A percentile compares a stretch with the other conserved stretches of the same genome.
These are phyloP conservation scores for Drosophila longiperda DNA, from an alignment of 2,888 invertebrate species.

Conservation along the genomic window DNA sequence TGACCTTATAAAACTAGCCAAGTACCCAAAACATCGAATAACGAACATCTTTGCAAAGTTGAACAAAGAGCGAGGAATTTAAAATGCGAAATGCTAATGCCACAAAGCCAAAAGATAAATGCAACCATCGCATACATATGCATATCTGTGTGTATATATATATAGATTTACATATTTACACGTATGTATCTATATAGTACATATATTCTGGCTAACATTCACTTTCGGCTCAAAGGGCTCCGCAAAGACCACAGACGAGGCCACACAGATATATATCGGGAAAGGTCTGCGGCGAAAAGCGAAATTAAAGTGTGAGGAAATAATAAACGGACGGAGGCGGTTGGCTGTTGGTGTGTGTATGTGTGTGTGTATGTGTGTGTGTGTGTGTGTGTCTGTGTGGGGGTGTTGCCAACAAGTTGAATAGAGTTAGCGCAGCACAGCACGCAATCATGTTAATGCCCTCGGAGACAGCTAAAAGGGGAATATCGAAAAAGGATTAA, in stretches of 20 bases:
- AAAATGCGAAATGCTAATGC: slow-evolving; percentile 75
- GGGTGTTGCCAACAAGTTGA: slow-evolving; percentile 65
- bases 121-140: slow-evolving; percentile 24
- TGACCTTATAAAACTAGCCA: slow-evolving; percentile 58
- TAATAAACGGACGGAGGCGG: neutral
- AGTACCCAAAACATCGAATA: slow-evolving; percentile 19
- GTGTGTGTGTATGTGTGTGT: neutral
- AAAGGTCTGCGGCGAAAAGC: slow-evolving; percentile 52
- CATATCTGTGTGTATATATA: slow-evolving; percentile 17
- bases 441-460: slow-evolving; percentile 57
- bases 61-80: slow-evolving; percentile 39
- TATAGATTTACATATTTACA: neutral
- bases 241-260: slow-evolving; percentile 56
- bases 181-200: neutral
- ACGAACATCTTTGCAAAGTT: slow-evolving; percentile 41
- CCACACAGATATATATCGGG: slow-evolving; percentile 45
- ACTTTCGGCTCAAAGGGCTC: slow-evolving; percentile 50
- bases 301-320: slow-evolving; percentile 49
- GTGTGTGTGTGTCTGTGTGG: neutral
- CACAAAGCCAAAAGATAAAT: slow-evolving; percentile 55
- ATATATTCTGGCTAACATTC: slow-evolving; percentile 32
- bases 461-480: neutral
- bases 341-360: neutral
- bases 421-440: slow-evolving; percentile 42
- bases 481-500: neutral